A percentile compares a stretch with the other conserved stretches of the same genome.
Evolutionary conservation across 2,113 vertebrate species (phyloP).

Genomic region (Azemiops feae): DNA sequence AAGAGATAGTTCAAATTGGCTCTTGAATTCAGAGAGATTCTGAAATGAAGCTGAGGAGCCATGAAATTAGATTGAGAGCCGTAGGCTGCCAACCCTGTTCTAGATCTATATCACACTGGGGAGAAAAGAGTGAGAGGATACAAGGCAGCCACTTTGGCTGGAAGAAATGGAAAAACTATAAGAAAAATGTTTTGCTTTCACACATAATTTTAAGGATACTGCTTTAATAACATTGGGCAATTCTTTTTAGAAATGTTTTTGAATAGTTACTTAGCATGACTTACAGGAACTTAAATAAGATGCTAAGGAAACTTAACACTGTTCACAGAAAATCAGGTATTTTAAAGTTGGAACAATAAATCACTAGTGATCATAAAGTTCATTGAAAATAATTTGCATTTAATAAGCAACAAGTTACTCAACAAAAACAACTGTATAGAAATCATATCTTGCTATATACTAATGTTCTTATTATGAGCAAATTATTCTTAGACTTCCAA

Average conservation of each 20-base stretch:
- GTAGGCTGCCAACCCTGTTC: not conserved
- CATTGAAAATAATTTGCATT: not conserved
- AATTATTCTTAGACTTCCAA: conserved; percentile 11
- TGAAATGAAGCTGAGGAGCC: not conserved
- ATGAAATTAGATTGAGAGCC: not conserved
- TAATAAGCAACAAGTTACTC: not conserved
- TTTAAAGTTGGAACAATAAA: not conserved
- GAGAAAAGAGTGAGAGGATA: not conserved
- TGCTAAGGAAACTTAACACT: not conserved
- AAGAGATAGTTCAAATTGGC: not conserved
- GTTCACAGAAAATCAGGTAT: not conserved
- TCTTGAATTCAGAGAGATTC: not conserved
- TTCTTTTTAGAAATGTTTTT: not conserved
- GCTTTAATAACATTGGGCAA: not conserved
- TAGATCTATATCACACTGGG: not conserved
- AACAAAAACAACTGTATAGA: not conserved
- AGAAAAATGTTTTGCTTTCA: not conserved
- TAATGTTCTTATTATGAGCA: not conserved
- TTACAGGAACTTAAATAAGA: not conserved
- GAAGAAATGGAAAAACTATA: not conserved
- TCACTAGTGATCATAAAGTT: not conserved
- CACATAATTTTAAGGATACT: not conserved
- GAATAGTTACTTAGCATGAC: not conserved
- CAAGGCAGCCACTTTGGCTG: not conserved
- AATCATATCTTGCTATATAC: conserved; percentile 3